Percentiles rank a stretch among this genome's conserved stretches.
phyloP scores from a whole-genome alignment of 2,888 invertebrate genomes.

The Pandemis cinnamomeana region DNA sequence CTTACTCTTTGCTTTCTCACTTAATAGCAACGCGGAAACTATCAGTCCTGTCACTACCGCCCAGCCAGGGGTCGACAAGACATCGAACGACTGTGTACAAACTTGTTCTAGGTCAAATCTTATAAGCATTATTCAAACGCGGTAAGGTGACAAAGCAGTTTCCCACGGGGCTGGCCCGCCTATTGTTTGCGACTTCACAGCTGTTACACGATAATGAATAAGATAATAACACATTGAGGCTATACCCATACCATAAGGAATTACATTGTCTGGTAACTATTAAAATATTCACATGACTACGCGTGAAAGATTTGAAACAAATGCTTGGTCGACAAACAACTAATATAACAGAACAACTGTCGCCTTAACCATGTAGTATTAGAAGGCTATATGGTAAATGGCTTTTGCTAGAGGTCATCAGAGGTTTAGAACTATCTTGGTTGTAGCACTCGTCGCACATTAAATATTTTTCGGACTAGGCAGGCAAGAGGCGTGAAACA shows the following conservation, averaged over 20 bases:
- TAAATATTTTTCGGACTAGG: no score
- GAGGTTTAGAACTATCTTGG: no score
- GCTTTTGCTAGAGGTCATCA: neutral
- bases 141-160: conserved; percentile 22
- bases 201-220: conserved; percentile 29
- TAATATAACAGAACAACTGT: neutral
- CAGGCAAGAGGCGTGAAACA: no score
- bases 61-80: conserved; percentile 16
- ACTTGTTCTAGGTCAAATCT: conserved; percentile 16
- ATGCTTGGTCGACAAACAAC: neutral
- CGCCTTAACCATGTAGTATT: neutral
- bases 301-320: neutral
- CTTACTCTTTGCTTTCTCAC: conserved; percentile 8
- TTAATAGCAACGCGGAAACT: conserved; percentile 24
- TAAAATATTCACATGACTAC: conserved; percentile 21
- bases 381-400: neutral
- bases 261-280: conserved; percentile 24
- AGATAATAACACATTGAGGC: conserved; percentile 29
- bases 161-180: conserved; percentile 17
- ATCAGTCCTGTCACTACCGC: conserved; percentile 26
- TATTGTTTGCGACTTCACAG: conserved; percentile 30
- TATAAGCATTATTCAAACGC: conserved; percentile 21
- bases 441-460: no score
- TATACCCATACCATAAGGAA: conserved; percentile 32
- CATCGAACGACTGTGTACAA: conserved; percentile 5